Percentiles rank a stretch among this genome's conserved stretches.
Evolutionary conservation across 2,888 invertebrate species (phyloP).

Genomic region (Drosophila longiperda): DNA sequence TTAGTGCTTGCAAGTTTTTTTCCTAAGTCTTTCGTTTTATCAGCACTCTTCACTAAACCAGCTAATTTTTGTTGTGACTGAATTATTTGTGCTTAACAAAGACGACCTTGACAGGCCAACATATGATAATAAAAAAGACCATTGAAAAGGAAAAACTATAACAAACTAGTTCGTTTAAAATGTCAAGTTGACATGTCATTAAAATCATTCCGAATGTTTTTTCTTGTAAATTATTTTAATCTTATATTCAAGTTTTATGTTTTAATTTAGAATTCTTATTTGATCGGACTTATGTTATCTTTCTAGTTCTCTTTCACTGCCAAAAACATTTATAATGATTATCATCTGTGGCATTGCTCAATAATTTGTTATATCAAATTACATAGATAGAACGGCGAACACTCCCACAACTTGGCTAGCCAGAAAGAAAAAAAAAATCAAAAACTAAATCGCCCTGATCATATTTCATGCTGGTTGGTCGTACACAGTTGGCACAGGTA

Average conservation of each 20-base stretch:
- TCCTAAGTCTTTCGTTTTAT: constrained; percentile 69
- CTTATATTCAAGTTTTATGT: background rate
- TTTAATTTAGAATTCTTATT: background rate
- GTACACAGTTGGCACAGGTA: constrained; percentile 31
- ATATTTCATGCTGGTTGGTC: constrained; percentile 54
- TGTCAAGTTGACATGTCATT: constrained; percentile 7
- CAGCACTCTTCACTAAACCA: constrained; percentile 24
- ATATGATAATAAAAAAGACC: constrained; percentile 38
- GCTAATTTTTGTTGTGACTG: constrained; percentile 50
- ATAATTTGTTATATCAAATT: constrained; percentile 35
- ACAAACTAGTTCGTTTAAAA: constrained; percentile 15
- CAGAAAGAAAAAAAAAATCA: constrained; percentile 32
- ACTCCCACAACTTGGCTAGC: constrained; percentile 41
- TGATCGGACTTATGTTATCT: background rate
- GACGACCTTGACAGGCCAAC: constrained; percentile 39
- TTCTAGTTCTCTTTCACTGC: background rate
- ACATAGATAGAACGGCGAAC: constrained; percentile 32
- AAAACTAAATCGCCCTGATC: constrained; percentile 34
- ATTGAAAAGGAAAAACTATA: background rate
- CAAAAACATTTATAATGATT: background rate
- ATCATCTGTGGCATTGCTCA: constrained; percentile 3
- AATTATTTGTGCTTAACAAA: constrained; percentile 52
- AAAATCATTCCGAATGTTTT: background rate
- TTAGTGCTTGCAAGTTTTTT: constrained; percentile 52
- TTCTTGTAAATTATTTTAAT: background rate